These are phyloP conservation scores for Fabriciana adippe DNA, from an alignment of 2,888 invertebrate genomes.

Conservation along the genomic window DNA sequence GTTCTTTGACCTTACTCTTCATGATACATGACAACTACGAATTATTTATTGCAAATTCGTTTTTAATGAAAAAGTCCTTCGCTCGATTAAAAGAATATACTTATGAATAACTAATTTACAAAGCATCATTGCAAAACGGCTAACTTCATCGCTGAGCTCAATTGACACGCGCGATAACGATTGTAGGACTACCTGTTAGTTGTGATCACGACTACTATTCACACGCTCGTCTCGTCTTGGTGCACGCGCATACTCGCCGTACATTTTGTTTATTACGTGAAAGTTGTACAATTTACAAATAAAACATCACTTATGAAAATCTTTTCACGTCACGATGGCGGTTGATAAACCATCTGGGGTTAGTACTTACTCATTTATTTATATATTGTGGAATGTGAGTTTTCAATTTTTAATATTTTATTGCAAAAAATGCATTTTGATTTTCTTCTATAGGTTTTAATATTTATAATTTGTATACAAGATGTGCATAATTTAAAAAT, in stretches of 20 bases:
- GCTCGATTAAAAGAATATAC: conserved; percentile 15
- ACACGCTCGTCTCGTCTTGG: conserved; percentile 54
- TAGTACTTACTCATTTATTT: conserved; percentile 43
- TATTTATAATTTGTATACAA: no score
- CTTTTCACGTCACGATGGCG: conserved; percentile 47
- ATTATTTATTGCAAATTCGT: conserved; percentile 9
- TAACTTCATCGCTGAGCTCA: conserved; percentile 23
- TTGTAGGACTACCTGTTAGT: conserved; percentile 44
- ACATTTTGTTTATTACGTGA: conserved; percentile 34
- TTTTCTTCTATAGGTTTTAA: no score
- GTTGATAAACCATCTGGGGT: conserved; percentile 52
- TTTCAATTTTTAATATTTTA: neutral
- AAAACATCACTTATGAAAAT: conserved; percentile 15
- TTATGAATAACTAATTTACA: conserved; percentile 4
- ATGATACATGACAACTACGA: conserved; percentile 1
- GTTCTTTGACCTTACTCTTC: neutral
- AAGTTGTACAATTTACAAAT: conserved; percentile 13
- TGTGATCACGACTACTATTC: conserved; percentile 52
- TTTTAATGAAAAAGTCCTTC: conserved; percentile 19
- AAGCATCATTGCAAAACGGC: conserved; percentile 15
- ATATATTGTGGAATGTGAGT: neutral
- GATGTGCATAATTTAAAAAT: no score
- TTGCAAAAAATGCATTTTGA: neutral
- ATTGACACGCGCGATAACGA: conserved; percentile 34
- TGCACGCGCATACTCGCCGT: conserved; percentile 48